Evolutionary conservation across 2,797 vertebrate species (phyloP).

Genomic region (Moxostoma hubbsi): DNA sequence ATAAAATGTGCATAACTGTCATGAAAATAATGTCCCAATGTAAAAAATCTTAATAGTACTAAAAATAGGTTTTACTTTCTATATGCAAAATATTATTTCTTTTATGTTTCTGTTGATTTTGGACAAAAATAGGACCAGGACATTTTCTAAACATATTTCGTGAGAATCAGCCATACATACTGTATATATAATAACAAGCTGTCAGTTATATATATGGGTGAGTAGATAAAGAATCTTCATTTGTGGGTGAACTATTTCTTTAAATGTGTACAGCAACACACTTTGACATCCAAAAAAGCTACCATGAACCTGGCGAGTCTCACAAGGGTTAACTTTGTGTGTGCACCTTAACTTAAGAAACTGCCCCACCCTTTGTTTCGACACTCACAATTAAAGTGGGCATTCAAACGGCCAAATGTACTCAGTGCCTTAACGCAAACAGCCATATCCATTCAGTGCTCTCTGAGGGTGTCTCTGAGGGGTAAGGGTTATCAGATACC

Average conservation of each 20-base stretch:
- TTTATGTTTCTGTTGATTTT: too few relatives aligned
- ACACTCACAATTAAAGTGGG: constrained; percentile 49
- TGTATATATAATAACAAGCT: too few relatives aligned
- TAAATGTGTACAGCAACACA: background rate
- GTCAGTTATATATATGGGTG: too few relatives aligned
- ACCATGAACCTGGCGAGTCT: background rate
- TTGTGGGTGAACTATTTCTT: background rate
- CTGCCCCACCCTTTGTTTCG: constrained; percentile 45
- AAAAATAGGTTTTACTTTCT: too few relatives aligned
- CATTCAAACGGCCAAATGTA: constrained; percentile 50
- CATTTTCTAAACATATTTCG: too few relatives aligned
- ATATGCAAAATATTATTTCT: too few relatives aligned
- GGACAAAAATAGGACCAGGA: too few relatives aligned
- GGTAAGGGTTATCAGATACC: constrained; percentile 61
- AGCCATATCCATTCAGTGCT: constrained; percentile 54
- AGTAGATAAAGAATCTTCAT: background rate
- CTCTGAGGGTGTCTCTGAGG: constrained; percentile 59
- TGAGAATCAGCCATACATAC: too few relatives aligned
- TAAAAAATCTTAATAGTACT: too few relatives aligned
- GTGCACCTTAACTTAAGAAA: constrained; percentile 49
- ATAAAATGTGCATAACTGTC: too few relatives aligned
- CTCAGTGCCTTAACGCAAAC: constrained; percentile 53
- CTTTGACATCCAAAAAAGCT: constrained; percentile 14
- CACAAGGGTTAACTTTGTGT: constrained; percentile 32
- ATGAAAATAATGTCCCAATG: too few relatives aligned